Percentiles rank a stretch among this genome's conserved stretches.
These are phyloP conservation scores for Brevimyrus niger DNA, from an alignment of 2,113 vertebrate genomes.

Conservation along the genomic window DNA sequence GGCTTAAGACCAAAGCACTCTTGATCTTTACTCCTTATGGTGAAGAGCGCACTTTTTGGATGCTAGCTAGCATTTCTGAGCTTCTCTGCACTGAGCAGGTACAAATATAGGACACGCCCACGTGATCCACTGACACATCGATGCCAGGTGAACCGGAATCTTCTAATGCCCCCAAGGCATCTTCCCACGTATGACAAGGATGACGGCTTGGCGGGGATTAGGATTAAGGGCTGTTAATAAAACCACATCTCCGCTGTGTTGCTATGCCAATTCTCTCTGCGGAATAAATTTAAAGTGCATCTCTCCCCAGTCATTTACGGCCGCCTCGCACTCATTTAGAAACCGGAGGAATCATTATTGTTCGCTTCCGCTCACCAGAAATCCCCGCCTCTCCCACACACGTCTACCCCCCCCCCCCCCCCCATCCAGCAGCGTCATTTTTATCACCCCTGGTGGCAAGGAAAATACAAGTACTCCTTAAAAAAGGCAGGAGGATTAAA, in stretches of 20 bases:
- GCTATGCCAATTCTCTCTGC: not conserved
- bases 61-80: not conserved
- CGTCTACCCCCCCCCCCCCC: not conserved
- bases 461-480: not conserved
- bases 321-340: not conserved
- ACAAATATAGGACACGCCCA: conserved; percentile 4
- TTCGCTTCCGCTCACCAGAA: not conserved
- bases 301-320: not conserved
- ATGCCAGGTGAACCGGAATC: not conserved
- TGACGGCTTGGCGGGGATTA: not conserved
- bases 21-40: not conserved
- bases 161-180: not conserved
- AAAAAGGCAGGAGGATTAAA: not conserved
- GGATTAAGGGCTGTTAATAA: not conserved
- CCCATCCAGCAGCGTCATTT: not conserved
- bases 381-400: not conserved
- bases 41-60: not conserved
- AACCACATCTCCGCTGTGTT: not conserved
- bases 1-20: not conserved
- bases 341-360: not conserved
- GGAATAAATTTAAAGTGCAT: not conserved
- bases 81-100: not conserved
- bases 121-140: not conserved
- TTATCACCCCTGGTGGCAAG: not conserved
- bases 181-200: not conserved